Conservation (phyloP, 2,888 invertebrate species). For the Blera fallax region DNA sequence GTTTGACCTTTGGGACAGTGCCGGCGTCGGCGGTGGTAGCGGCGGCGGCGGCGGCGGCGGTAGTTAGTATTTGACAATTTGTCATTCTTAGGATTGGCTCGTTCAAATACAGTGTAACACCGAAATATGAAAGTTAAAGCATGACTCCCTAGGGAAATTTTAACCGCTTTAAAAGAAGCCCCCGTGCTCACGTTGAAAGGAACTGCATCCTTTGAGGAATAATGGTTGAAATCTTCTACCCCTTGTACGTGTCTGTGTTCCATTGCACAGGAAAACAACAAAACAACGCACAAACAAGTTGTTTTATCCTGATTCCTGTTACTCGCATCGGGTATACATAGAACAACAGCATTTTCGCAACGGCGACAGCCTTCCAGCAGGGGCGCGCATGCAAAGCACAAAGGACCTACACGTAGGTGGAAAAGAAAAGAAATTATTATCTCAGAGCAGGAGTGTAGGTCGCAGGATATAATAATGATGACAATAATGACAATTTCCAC, state of each 20-base stretch:
- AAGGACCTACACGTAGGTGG: slow-evolving; percentile 52
- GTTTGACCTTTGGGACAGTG: slow-evolving; percentile 53
- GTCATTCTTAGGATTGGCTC: slow-evolving; percentile 27
- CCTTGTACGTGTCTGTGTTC: slow-evolving; percentile 23
- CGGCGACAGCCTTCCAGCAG: slow-evolving; percentile 22
- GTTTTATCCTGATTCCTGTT: slow-evolving; percentile 62
- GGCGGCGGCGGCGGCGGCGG: neutral
- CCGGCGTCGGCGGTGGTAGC: neutral
- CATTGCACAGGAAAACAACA: slow-evolving; percentile 26
- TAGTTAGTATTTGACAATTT: slow-evolving; percentile 38
- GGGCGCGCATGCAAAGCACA: slow-evolving; percentile 59
- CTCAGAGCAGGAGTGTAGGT: slow-evolving; percentile 49
- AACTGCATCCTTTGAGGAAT: slow-evolving; percentile 59
- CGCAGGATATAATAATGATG: slow-evolving; percentile 69
- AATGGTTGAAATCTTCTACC: slow-evolving; percentile 44
- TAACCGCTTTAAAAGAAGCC: slow-evolving; percentile 29
- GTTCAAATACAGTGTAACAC: neutral
- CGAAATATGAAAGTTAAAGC: slow-evolving; percentile 42
- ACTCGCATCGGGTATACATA: slow-evolving; percentile 32
- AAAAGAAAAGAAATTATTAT: slow-evolving; percentile 70
- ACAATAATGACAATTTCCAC: slow-evolving; percentile 71
- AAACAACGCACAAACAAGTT: slow-evolving; percentile 69
- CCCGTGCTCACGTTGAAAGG: slow-evolving; percentile 21
- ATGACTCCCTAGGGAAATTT: slow-evolving; percentile 24
- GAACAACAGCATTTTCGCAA: slow-evolving; percentile 23